Evolutionary conservation across 2,888 invertebrate species (phyloP).

Genomic region (Hemicrepidius hirtus): DNA sequence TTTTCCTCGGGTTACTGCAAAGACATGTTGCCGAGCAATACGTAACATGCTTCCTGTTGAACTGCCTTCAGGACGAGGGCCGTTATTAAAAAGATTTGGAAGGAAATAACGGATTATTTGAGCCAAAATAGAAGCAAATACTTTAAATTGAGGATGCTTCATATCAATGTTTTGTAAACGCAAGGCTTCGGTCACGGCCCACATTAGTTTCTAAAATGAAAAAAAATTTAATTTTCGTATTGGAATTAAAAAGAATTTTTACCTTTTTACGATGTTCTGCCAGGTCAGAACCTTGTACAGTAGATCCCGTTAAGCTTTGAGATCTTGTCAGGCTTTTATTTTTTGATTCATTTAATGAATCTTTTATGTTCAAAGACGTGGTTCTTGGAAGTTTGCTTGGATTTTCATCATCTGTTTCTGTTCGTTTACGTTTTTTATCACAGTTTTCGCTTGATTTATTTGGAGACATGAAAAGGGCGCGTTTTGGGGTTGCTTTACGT

Average conservation of each 20-base stretch:
- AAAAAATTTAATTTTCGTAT: no score
- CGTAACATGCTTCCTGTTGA: constrained; percentile 86
- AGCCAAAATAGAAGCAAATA: constrained; percentile 81
- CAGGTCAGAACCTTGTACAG: constrained; percentile 71
- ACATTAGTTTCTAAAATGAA: constrained; percentile 80
- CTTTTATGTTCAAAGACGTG: constrained; percentile 76
- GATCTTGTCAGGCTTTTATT: constrained; percentile 7
- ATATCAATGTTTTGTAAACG: constrained; percentile 82
- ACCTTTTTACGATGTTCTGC: constrained; percentile 81
- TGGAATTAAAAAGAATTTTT: no score
- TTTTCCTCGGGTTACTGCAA: constrained; percentile 79
- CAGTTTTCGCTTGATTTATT: constrained; percentile 64
- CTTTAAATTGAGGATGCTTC: constrained; percentile 82
- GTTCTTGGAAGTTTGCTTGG: constrained; percentile 75
- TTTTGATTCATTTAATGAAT: constrained; percentile 57
- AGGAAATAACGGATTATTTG: constrained; percentile 80
- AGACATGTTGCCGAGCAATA: constrained; percentile 79
- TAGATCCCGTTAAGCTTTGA: constrained; percentile 47
- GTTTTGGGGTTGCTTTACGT: constrained; percentile 74
- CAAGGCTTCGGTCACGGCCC: constrained; percentile 87
- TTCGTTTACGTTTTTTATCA: constrained; percentile 73
- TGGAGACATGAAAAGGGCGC: constrained; percentile 80
- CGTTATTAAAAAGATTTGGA: constrained; percentile 73
- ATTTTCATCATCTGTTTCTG: constrained; percentile 67
- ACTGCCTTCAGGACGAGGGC: constrained; percentile 74